Evolutionary conservation across 1,140 invertebrate species (phyloP).

Genomic region (Doryteuthis pealeii): DNA sequence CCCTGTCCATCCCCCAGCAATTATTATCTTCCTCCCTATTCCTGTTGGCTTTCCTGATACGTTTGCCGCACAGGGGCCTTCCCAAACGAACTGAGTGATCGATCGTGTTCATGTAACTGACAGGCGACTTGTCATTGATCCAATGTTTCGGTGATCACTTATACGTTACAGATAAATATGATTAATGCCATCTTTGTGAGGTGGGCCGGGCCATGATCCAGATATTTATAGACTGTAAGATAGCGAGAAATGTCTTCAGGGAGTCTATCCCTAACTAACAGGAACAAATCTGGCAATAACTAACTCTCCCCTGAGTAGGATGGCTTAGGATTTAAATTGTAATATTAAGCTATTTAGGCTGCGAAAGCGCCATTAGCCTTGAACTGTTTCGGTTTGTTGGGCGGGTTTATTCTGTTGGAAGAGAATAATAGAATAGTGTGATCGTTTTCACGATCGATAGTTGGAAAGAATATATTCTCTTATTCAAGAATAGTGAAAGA

Average conservation of each 20-base stretch:
- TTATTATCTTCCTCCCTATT: no score
- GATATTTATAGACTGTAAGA: neutral
- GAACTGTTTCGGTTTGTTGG: neutral
- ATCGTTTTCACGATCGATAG: no score
- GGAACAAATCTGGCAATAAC: no score
- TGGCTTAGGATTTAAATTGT: neutral
- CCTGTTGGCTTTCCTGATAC: no score
- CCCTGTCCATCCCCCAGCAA: no score
- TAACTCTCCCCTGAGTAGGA: no score
- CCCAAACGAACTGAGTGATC: no score
- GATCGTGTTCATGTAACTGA: neutral
- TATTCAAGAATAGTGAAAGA: no score
- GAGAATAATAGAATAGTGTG: no score
- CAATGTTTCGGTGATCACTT: neutral
- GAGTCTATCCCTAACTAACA: neutral
- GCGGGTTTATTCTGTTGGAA: neutral
- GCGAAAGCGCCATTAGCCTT: neutral
- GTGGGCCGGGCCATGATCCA: neutral
- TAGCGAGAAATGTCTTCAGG: neutral
- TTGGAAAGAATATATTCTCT: no score
- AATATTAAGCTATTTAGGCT: neutral
- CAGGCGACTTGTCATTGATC: conserved; percentile 2
- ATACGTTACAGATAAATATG: neutral
- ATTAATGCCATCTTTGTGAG: neutral
- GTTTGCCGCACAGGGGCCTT: no score